Conservation (phyloP, 2,888 invertebrate species). For the Clepsis dumicolana region DNA sequence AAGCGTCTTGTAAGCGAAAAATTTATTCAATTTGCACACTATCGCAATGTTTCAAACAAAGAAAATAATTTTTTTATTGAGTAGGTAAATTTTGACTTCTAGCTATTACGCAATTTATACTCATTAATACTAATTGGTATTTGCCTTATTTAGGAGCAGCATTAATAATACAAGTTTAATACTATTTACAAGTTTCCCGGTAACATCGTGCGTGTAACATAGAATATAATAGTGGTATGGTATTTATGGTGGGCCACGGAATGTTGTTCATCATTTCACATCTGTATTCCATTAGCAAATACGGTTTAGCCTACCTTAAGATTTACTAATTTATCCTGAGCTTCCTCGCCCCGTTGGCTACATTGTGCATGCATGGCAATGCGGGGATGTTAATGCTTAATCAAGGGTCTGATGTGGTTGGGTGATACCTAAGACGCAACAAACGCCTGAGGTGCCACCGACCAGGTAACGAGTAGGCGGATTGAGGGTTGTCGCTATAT, state of each 20-base stretch:
- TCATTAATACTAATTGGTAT: constrained; percentile 1
- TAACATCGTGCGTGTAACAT: constrained; percentile 5
- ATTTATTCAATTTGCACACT: too few relatives aligned
- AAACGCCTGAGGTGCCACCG: constrained; percentile 80
- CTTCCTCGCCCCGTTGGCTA: constrained; percentile 52
- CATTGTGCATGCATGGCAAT: constrained; percentile 61
- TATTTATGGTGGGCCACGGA: constrained; percentile 70
- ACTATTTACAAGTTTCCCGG: constrained; percentile 15
- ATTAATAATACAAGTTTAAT: too few relatives aligned
- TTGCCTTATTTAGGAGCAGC: not conserved
- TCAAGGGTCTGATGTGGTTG: constrained; percentile 71
- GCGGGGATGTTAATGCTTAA: constrained; percentile 67
- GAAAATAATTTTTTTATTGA: too few relatives aligned
- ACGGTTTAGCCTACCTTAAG: constrained; percentile 70
- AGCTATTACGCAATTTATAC: not conserved
- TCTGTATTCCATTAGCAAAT: constrained; percentile 84
- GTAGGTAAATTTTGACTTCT: too few relatives aligned
- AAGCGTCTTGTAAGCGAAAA: too few relatives aligned
- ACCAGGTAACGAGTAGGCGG: constrained; percentile 68
- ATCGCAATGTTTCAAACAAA: too few relatives aligned
- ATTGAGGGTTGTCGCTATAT: constrained; percentile 58
- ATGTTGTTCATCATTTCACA: constrained; percentile 76
- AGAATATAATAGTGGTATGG: constrained; percentile 45
- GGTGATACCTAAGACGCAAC: constrained; percentile 74
- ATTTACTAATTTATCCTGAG: constrained; percentile 61